Evolutionary conservation across 2,888 invertebrate species (phyloP).

Genomic region (Coelogynopora nodosa): DNA sequence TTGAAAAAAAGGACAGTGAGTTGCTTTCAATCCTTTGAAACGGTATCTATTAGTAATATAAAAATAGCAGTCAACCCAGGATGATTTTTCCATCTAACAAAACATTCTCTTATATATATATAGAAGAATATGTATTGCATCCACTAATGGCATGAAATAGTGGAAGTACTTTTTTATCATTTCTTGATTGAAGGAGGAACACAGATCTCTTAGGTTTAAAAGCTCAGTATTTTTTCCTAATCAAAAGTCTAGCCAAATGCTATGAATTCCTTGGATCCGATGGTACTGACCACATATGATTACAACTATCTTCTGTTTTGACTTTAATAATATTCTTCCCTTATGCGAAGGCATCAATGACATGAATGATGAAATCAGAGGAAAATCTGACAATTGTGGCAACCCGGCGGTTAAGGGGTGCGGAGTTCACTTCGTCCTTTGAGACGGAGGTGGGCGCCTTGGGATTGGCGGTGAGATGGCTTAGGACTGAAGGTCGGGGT

Average conservation of each 20-base stretch:
- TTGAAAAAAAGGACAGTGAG: background rate
- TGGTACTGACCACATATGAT: background rate
- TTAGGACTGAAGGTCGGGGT: no score
- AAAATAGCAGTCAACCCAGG: background rate
- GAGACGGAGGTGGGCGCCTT: no score
- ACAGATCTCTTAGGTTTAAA: background rate
- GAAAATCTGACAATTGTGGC: no score
- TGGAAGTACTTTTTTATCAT: conserved; percentile 14
- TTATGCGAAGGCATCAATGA: background rate
- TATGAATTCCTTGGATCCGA: background rate
- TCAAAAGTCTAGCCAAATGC: background rate
- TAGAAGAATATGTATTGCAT: background rate
- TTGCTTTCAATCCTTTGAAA: conserved; percentile 8
- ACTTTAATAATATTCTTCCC: background rate
- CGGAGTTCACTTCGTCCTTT: no score
- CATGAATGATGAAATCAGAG: background rate
- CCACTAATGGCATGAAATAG: conserved; percentile 22
- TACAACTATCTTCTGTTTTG: background rate
- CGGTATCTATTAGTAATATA: background rate
- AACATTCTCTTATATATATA: background rate
- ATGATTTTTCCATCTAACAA: conserved; percentile 14
- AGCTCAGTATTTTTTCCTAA: background rate
- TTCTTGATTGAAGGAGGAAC: background rate
- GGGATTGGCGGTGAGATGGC: no score
- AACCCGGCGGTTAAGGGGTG: no score